Evolutionary conservation across 1,140 invertebrate genomes (phyloP), one percentile per base, ranked within the genome.

Genomic region (Ceratosolen solmsi): DNA sequence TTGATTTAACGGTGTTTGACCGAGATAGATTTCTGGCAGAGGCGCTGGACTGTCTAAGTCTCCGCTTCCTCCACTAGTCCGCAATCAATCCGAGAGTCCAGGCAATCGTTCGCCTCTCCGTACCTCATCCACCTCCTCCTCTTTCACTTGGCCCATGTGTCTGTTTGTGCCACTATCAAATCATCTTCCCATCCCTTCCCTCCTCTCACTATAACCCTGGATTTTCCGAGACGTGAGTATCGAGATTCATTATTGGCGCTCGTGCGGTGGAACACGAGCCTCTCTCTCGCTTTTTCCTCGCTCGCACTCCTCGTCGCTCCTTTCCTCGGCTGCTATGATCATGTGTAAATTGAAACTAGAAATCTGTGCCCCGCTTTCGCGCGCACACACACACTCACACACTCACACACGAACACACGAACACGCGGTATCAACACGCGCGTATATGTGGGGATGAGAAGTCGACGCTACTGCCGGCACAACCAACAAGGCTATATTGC

Each of bases 1-100:
- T 84, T 86, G 82, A 84, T 84, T 81, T 82, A 79, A 82, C 80
- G 51, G 22, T 30, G 81, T 79, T 82, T 78, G 76, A 83, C 80
- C 79, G 70, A 82, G 82, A 51, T 84, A 76, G 78, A 79, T 84
- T 83, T 82, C 46, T 80, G 82, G 83, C 76, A 79, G 79, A 78
- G 80, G 79, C 79, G 65, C 56, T n/a, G 17, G 41, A 27, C 38
- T 7, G 3, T n/a, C 70, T 49, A 71, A 71, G 15, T 25, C 46
- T 74, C 27, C 49, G 8, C 71, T 56, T 36, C 20, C 46, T 8
- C 71, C 82, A 49, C 58, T 83, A 58, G 22, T 36, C 71, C 80
- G 49, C 58, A 82, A 72, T 84, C 83, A 82, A 81, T 82, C 80
- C 8, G 2, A 56, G 49, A 74, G 75, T 49, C 58, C 25, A 33